Evolutionary conservation across 2,888 invertebrate species (phyloP).

Genomic region (Chouioia cunea): DNA sequence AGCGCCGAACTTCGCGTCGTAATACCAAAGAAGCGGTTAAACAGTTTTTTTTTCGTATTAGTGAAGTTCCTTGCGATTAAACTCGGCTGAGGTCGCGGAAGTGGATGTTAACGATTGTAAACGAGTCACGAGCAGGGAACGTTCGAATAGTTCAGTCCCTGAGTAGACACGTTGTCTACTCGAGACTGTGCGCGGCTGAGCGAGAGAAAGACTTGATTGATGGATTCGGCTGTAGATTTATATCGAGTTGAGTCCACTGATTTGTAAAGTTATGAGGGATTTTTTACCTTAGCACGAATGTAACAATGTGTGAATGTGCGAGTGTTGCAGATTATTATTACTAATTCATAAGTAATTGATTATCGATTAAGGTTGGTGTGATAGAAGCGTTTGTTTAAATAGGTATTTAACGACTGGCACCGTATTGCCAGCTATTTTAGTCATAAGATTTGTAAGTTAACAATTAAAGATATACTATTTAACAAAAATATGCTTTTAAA

Average conservation of each 20-base stretch:
- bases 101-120: slow-evolving; percentile 19
- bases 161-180: slow-evolving; percentile 37
- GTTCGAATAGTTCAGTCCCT: slow-evolving; percentile 28
- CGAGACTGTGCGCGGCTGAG: slow-evolving; percentile 49
- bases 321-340: slow-evolving; percentile 64
- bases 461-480: slow-evolving; percentile 10
- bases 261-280: slow-evolving; percentile 63
- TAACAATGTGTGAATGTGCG: slow-evolving; percentile 66
- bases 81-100: slow-evolving; percentile 42
- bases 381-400: slow-evolving; percentile 16
- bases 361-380: slow-evolving; percentile 56
- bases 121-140: slow-evolving; percentile 20
- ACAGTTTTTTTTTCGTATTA: slow-evolving; percentile 59
- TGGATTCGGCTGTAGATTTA: slow-evolving; percentile 40
- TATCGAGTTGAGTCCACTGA: slow-evolving; percentile 51
- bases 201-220: slow-evolving; percentile 18
- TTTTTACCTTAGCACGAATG: slow-evolving; percentile 66
- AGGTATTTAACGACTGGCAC: slow-evolving; percentile 1
- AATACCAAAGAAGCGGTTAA: slow-evolving; percentile 67
- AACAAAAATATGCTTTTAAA: slow-evolving; percentile 8
- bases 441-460: slow-evolving; percentile 38
- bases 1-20: slow-evolving; percentile 48
- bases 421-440: slow-evolving; percentile 31
- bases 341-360: slow-evolving; percentile 66
- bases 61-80: slow-evolving; percentile 59